Percentiles rank a stretch among this genome's conserved stretches.
Evolutionary conservation across 64 coral and sea anemone genomes (phyloP).

Genomic region (Hydrozoanthus tunicans): DNA sequence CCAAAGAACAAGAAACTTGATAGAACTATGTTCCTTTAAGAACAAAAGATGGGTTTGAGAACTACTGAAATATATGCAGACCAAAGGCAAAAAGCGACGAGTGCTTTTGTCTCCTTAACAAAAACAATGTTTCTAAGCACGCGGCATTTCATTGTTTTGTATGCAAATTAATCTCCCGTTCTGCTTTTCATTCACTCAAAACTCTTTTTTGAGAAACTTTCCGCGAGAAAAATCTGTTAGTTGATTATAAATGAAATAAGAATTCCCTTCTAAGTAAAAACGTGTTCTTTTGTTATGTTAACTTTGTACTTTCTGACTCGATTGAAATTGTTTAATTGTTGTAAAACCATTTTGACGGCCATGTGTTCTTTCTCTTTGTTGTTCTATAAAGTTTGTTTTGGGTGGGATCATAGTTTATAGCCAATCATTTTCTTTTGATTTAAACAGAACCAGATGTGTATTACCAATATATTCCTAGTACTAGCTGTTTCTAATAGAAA

Average conservation of each 20-base stretch:
- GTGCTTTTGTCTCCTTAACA: neutral
- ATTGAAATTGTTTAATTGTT: neutral
- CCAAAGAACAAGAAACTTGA: neutral
- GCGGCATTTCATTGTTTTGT: slow-evolving; percentile 15
- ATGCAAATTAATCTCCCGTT: no score
- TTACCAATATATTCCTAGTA: no score
- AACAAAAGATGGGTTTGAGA: neutral
- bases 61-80: slow-evolving; percentile 21
- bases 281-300: neutral
- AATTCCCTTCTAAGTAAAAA: no score
- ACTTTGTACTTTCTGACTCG: neutral
- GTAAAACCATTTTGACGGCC: no score
- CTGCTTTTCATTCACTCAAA: neutral
- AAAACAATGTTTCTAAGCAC: slow-evolving; percentile 13
- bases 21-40: neutral
- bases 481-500: no score
- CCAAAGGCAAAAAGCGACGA: neutral
- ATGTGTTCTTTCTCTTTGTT: no score
- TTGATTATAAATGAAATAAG: no score
- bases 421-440: no score
- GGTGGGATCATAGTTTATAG: no score
- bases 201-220: neutral
- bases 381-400: no score
- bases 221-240: no score
- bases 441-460: no score